Evolutionary conservation across 2,888 invertebrate genomes (phyloP).

Genomic region (Agrilus mali): DNA sequence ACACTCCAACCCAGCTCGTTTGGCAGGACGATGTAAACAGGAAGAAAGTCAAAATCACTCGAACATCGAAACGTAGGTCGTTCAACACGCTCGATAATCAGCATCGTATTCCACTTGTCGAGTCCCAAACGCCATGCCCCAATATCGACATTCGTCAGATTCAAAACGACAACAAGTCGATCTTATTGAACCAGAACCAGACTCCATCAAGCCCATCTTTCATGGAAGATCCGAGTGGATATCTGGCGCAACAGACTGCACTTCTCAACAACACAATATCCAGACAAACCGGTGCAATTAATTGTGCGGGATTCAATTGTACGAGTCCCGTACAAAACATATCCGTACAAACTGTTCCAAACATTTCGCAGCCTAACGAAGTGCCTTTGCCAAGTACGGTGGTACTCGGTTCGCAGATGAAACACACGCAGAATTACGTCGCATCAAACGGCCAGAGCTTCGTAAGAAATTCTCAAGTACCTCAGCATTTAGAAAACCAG

Average conservation of each 20-base stretch:
- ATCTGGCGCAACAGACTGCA: constrained; percentile 81
- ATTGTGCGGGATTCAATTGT: constrained; percentile 26
- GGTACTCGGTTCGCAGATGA: constrained; percentile 23
- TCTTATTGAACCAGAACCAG: constrained; percentile 27
- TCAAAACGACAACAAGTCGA: constrained; percentile 31
- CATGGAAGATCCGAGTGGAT: constrained; percentile 84
- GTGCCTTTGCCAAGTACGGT: constrained; percentile 33
- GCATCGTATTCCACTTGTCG: constrained; percentile 11
- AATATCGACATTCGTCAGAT: constrained; percentile 47
- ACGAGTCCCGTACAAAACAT: constrained; percentile 22
- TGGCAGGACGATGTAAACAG: constrained; percentile 47
- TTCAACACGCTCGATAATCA: constrained; percentile 36
- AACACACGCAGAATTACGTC: constrained; percentile 18
- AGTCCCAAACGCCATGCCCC: constrained; percentile 37
- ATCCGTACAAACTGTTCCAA: constrained; percentile 19
- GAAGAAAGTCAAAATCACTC: constrained; percentile 41
- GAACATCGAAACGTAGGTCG: constrained; percentile 41
- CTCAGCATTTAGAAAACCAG: constrained; percentile 9
- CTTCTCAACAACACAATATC: constrained; percentile 73
- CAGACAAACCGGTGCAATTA: constrained; percentile 40
- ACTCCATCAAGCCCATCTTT: constrained; percentile 55
- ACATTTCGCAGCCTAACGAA: constrained; percentile 26
- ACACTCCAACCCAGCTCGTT: constrained; percentile 43
- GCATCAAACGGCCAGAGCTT: constrained; percentile 22
- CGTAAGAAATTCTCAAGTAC: constrained; percentile 18